Evolutionary conservation across 2,888 invertebrate species (phyloP), one percentile per base, ranked within the genome.

Genomic region (Nebria brevicollis): DNA sequence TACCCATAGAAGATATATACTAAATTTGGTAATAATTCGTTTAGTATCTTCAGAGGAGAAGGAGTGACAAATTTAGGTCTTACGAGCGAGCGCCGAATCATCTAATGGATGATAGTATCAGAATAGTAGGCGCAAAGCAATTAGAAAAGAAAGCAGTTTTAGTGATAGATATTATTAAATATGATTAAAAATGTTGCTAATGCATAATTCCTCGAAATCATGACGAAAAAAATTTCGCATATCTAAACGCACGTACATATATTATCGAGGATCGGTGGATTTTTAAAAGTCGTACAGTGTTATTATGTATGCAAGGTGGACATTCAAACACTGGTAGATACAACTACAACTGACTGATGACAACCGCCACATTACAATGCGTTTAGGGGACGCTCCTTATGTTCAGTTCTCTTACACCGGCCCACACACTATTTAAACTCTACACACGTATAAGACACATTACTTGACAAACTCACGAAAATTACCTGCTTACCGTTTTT

Each of bases 361-460:
- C 70, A 70, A 34, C 26, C 70, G 70, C 26, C 70, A 70, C 70
- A 70, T 70, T 70, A 70, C 70, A 70, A 70, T 70, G 70, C 25
- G 54, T 54, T 54, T 54, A 54, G 54, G 54, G 54, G 54, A 70
- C 25, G 70, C 70, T 70, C 25, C 70, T 70, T 20, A 26, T 25
- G 11, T 70, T 11, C 70, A 20, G 25, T 70, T 8, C 11, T 20
- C 20, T 13, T 25, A 26, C 54, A 54, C 8, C 70, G 70, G 25
- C 70, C 70, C 70, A 70, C 70, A 70, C 70, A 70, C 34, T 25
- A 13, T 70, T 70, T n/a, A 70, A 25, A 70, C 70, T 11, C 70
- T 8, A 70, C 70, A 70, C 70, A 70, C 70, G 70, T 70, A 70
- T 70, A 70, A 54, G 20, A 70, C 70, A 34, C 70, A 70, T 70